These are phyloP conservation scores for Euleptes europaea DNA, from an alignment of 2,113 vertebrate genomes.

Conservation along the genomic window DNA sequence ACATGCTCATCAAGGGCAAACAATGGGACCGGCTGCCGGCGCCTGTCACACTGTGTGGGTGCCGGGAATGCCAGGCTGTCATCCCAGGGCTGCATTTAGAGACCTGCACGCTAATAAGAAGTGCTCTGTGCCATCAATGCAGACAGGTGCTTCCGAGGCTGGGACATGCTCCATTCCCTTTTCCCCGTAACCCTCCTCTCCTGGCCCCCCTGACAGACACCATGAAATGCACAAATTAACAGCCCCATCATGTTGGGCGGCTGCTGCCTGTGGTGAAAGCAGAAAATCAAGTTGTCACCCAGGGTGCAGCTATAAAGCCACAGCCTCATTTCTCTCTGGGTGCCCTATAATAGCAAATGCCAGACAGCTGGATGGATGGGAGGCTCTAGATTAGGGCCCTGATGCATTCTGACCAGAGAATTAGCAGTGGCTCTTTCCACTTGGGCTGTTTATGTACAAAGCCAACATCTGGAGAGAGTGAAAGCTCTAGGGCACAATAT, in stretches of 20 bases:
- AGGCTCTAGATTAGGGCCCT: slow-evolving; percentile 78
- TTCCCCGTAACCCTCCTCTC: slow-evolving; percentile 76
- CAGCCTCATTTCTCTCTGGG: slow-evolving; percentile 84
- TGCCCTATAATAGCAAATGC: slow-evolving; percentile 91
- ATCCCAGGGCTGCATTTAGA: slow-evolving; percentile 85
- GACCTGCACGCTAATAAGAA: slow-evolving; percentile 90
- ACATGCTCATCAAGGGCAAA: slow-evolving; percentile 96
- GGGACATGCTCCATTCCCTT: slow-evolving; percentile 86
- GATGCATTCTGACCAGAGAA: slow-evolving; percentile 80
- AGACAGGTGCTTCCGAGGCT: slow-evolving; percentile 93
- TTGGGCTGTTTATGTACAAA: slow-evolving; percentile 71
- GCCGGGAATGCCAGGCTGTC: slow-evolving; percentile 83
- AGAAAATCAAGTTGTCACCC: slow-evolving; percentile 96
- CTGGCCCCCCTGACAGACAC: slow-evolving; percentile 83
- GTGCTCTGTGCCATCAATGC: slow-evolving; percentile 87
- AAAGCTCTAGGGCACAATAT: slow-evolving; percentile 43
- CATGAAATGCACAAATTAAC: slow-evolving; percentile 92
- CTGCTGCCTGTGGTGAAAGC: slow-evolving; percentile 87
- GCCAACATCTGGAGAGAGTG: slow-evolving; percentile 74
- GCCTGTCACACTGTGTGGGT: slow-evolving; percentile 87
- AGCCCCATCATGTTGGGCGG: slow-evolving; percentile 90
- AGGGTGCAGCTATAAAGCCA: slow-evolving; percentile 84
- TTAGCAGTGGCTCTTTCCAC: slow-evolving; percentile 78
- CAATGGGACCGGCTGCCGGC: slow-evolving; percentile 89
- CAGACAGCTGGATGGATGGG: slow-evolving; percentile 84